Base-by-base conservation (phyloP, 2,888 invertebrate species). In the Parapristionchus giblindavisi region DNA sequence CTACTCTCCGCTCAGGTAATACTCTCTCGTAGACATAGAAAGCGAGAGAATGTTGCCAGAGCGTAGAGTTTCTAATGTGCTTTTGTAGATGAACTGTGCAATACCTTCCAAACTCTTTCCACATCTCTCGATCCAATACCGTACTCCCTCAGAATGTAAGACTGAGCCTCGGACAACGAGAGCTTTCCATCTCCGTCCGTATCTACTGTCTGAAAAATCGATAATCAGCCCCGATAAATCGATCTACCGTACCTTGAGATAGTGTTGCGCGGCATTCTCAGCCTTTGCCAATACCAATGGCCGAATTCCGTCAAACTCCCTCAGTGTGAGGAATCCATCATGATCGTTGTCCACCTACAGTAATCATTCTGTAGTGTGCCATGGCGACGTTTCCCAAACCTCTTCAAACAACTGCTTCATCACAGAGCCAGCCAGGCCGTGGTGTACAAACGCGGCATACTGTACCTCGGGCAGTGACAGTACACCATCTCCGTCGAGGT, bases 381-480 rank as follows among this genome's bases (percentile, higher is more conserved):
- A 60, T 36, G 60, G 6, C 60, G 60, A 60, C 60, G 60, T 34
- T 60, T 61, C 8, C 43, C 43, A 43, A 34, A 85, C 85, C 79
- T 84, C 79, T 43, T 84, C 81, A 78, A 87, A 86, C 71, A 85
- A 78, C 38, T 80, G 81, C 75, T 85, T 81, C n/a, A 87, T 83
- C 34, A 87, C 87, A n/a, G 81, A 80, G n/a, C 83, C 84, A 1
- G 83, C 81, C n/a, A 86, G 79, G n/a, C 85, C 85, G 75, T 85
- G 84, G 72, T 85, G 85, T 29, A 85, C 83, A 58, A 87, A 87
- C 24, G 85, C 87, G 27, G 87, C 87, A 76, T 87, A 87, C 51
- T 85, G 82, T 17, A 85, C 85, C 76, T 87, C 87, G 34, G 80
- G 77, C 52, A 87, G 78, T 54, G 82, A 84, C 32, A 87, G 76